These are phyloP conservation scores for Procavia capensis DNA, from an alignment of 2,113 vertebrate genomes.

Conservation along the genomic window DNA sequence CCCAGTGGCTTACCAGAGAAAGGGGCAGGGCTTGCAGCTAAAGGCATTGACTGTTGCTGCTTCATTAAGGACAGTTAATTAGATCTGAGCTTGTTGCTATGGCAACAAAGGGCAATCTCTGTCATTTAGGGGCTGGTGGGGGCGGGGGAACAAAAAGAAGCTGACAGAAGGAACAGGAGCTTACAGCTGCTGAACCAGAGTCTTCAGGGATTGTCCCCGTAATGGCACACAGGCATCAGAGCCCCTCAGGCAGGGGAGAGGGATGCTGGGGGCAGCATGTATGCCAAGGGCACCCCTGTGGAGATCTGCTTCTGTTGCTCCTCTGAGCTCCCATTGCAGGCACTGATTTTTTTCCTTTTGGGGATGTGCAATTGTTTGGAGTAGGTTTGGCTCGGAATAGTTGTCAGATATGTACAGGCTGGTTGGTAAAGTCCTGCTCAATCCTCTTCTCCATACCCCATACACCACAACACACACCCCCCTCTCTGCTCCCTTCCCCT, in stretches of 20 bases:
- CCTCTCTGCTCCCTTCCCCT: too few species aligned
- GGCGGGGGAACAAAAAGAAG: conserved; percentile 8
- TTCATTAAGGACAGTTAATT: conserved; percentile 61
- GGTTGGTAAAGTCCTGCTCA: not conserved
- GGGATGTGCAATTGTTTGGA: not conserved
- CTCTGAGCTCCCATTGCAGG: not conserved
- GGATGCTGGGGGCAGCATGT: not conserved
- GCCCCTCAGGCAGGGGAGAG: not conserved
- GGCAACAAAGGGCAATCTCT: not conserved
- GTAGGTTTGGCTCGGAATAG: not conserved
- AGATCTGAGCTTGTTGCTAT: conserved; percentile 40
- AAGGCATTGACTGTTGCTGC: not conserved
- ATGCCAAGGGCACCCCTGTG: not conserved
- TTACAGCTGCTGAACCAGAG: not conserved
- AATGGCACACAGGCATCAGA: not conserved
- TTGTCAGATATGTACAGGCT: not conserved
- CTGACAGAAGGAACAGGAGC: not conserved
- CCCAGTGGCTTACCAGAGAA: not conserved
- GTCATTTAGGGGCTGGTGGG: not conserved
- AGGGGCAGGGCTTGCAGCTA: not conserved
- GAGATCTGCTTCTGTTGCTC: not conserved
- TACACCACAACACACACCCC: not conserved
- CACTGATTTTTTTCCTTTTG: not conserved
- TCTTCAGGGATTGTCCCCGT: not conserved
- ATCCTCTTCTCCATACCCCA: not conserved